Base-by-base conservation (phyloP, 2,797 vertebrate genomes). In the Phataginus tetradactyla region DNA sequence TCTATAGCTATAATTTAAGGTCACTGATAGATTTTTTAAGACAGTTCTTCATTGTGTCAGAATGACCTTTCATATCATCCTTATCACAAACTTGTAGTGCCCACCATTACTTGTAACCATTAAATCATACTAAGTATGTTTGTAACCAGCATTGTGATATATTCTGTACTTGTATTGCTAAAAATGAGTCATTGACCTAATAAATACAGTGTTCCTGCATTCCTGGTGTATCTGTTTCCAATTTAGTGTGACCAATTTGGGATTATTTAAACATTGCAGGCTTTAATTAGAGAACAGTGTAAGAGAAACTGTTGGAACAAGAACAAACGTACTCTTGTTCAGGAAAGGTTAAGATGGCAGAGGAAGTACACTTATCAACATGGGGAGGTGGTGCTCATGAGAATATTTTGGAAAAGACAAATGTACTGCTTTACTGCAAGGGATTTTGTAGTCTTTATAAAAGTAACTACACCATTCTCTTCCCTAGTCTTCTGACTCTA, bases 81-180 rank as follows among this genome's bases (percentile, higher is more conserved):
- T 96, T 64, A 89, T 77, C 97, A 97, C 97, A 49, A 79, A 96
- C 98, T 96, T 98, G 98, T 98, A 97, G 98, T 98, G 97, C 98
- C 98, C 98, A 37, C 90, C 97, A 27, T 98, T 97, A 97, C 98
- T 97, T 99, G 99, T 99, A 99, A 98, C 98, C 99, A 98, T 98
- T 96, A 97, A 98, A 98, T 97, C 99, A 98, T 98, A 98, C 98
- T 97, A 98, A 99, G 98, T 98, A 94, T 99, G 98, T 99, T 99
- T 99, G 99, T 99, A 99, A 99, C 98, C 98, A 98, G 98, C 99
- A 99, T 99, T 99, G 99, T 99, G 99, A 99, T 99, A 98, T 97
- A 98, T 98, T 99, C 98, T 99, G 99, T 99, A 99, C 98, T 90
- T 99, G 99, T 99, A 99, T 98, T 99, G 99, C 98, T 99, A 97